Evolutionary conservation across 2,113 vertebrate genomes (phyloP), one percentile per base, ranked within the genome.

Genomic region (Cebidichthys violaceus): DNA sequence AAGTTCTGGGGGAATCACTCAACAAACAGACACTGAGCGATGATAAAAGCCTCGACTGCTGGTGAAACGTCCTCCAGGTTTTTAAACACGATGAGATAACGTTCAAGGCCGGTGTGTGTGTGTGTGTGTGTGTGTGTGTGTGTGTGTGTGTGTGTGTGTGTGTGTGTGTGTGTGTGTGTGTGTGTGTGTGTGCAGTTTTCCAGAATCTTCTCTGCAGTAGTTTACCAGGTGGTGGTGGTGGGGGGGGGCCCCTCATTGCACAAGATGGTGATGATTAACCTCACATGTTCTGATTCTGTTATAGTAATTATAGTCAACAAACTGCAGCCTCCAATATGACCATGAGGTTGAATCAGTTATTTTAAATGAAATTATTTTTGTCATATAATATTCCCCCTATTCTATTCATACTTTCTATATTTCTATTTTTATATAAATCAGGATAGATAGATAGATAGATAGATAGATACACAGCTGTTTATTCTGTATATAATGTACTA

Each of bases 1-100:
- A n/a, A 62, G 55, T 35, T 45, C 71, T 55, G 7, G 54, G 14
- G 62, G 2, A 7, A 20, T 35, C 27, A 3, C 22, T 7, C 4
- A 29, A 31, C 39, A 29, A 8, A 75, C 13, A 71, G 9, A 72
- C 10, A 54, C 1, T 3, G 15, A 8, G 22, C 35, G 8, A 9
- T 18, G 57, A 45, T 20, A 43, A 55, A 43, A 20, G 52, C 83
- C 73, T 24, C 41, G 41, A 47, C 0, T 4, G 24, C 2, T 13
- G 31, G 43, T 24, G 13, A 47, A 77, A 81, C 2, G 11, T 60
- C 55, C 79, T 85, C 50, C 39, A 77, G 68, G 60, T 18, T 81
- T 62, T 33, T 6, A 64, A 14, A 52, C 20, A 59, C 0, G 10
- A 15, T 0, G 1, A 74, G 62, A 86, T 76, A 85, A 86, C 43